phyloP scores from a whole-genome alignment of 2,888 invertebrate genomes.

The Pristionchus arcanus region DNA sequence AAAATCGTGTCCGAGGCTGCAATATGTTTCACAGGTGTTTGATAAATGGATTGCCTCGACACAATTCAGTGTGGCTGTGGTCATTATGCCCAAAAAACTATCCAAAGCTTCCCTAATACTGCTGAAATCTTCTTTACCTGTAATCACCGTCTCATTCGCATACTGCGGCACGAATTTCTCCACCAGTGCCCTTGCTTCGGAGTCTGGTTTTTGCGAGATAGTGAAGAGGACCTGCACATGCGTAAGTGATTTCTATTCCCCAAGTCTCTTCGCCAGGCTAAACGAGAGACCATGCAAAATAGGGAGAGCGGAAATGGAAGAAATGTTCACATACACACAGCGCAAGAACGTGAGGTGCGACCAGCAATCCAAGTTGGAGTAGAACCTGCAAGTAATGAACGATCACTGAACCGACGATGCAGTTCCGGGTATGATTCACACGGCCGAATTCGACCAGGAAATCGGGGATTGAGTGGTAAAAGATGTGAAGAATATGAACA shows the following conservation, averaged over 20 bases:
- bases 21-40: not conserved
- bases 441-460: not conserved
- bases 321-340: not conserved
- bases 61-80: not conserved
- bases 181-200: not conserved
- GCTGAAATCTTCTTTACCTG: not conserved
- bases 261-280: no score
- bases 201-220: not conserved
- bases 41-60: not conserved
- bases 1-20: constrained; percentile 11
- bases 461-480: no score
- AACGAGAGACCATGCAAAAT: no score
- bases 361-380: constrained; percentile 4
- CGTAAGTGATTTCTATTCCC: not conserved
- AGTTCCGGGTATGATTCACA: no score
- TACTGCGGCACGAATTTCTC: not conserved
- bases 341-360: constrained; percentile 12
- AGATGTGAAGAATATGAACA: no score
- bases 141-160: constrained; percentile 13
- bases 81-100: no score
- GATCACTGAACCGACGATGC: not conserved
- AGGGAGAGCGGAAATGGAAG: not conserved
- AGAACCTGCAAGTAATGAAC: constrained; percentile 1
- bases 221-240: constrained; percentile 9
- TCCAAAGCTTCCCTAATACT: no score